Evolutionary conservation across 64 coral and sea anemone genomes (phyloP).

Genomic region (Orbicella faveolata): DNA sequence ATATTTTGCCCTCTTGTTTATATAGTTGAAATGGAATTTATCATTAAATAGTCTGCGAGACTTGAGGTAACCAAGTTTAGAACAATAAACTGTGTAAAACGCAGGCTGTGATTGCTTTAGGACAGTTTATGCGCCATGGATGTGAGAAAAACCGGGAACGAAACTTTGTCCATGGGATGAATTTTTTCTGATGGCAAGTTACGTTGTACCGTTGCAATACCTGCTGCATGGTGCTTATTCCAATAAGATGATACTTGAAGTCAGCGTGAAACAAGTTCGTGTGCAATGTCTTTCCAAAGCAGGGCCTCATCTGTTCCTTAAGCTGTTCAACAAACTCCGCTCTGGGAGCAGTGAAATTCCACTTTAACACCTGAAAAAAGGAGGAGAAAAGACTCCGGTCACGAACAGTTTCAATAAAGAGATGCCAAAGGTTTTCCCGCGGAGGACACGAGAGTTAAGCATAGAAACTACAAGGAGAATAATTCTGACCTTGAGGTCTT

Average conservation of each 20-base stretch:
- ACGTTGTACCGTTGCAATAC: not conserved
- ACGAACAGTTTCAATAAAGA: not conserved
- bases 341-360: constrained; percentile 88
- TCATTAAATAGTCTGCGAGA: too few species aligned
- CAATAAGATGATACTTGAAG: constrained; percentile 92
- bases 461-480: not conserved
- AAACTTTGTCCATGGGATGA: too few species aligned
- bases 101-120: too few species aligned
- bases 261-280: constrained; percentile 86
- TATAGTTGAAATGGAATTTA: too few species aligned
- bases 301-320: constrained; percentile 91
- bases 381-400: not conserved
- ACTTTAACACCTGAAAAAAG: constrained; percentile 76
- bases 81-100: too few species aligned
- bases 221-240: constrained; percentile 73
- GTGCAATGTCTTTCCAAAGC: constrained; percentile 69
- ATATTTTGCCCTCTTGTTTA: too few species aligned
- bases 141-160: too few species aligned
- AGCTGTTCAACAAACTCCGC: constrained; percentile 90
- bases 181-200: too few species aligned
- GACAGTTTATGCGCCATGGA: too few species aligned
- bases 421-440: not conserved
- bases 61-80: too few species aligned
- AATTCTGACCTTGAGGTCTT: constrained; percentile 75
- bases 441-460: not conserved